Base-by-base conservation (phyloP, 2,888 invertebrate genomes). In the Himalopsyche kuldschensis region DNA sequence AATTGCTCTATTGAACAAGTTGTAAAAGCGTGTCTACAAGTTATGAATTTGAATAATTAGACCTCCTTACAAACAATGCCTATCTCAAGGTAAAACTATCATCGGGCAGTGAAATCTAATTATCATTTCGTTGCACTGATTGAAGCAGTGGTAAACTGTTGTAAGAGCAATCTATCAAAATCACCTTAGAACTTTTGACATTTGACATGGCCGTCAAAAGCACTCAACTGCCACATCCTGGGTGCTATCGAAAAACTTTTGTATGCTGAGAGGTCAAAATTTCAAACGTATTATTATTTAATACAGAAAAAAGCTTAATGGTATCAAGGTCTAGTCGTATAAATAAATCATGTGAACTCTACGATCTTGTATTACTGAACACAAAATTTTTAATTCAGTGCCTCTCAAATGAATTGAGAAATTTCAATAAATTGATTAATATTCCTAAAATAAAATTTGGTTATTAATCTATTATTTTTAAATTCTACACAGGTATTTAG, bases 191-290 rank as follows among this genome's bases (percentile, higher is more conserved):
- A 84, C 78, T 81, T 78, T 83, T 80, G 82, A 85, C 83, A 83
- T 83, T 85, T 85, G 85, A 85, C 85, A 85, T 55, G 85, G 81
- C 85, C 85, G 63, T 85, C 83, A 82, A 81, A 81, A 79, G 76
- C 82, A 78, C 81, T 81, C 78, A 32, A 24, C 31, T 77, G 47
- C 78, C 47, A 55, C 79, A 84, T 82, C 82, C 84, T 82, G 82
- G 80, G 75, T 80, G 35, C 48, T 69, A 75, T 55, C 55, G 55
- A 55, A 55, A 55, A 55, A 55, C 55, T 55, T 48, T 48, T 55
- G 55, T 55, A 55, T 10, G 55, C 55, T n/a, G 55, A 55, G 55
- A 55, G 55, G 55, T 55, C 55, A 55, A 55, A 55, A 55, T 20
- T 20, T 6, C 55, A 55, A 55, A 55, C 55, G 55, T 55, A 55